A percentile compares a stretch with the other conserved stretches of the same genome.
Evolutionary conservation across 2,888 invertebrate species (phyloP).

Genomic region (Oxystoma pomonae): DNA sequence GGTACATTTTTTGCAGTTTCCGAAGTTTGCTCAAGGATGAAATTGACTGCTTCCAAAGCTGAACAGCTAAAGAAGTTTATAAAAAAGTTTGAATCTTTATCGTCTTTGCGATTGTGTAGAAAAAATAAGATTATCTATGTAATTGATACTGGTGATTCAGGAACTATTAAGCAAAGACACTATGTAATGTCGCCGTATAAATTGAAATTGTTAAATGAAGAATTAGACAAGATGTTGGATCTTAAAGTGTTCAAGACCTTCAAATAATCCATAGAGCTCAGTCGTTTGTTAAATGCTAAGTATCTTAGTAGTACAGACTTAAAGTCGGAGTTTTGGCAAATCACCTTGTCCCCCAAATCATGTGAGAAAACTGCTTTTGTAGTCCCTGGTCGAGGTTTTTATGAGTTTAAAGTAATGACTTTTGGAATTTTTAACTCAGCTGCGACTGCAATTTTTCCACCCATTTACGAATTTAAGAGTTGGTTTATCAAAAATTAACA

Average conservation of each 20-base stretch:
- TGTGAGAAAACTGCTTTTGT: conserved; percentile 15
- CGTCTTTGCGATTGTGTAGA: neutral
- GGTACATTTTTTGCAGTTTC: neutral
- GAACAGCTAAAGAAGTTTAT: neutral
- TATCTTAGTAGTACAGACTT: conserved; percentile 13
- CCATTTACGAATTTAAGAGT: neutral
- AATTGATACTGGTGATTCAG: neutral
- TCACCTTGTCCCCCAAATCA: conserved; percentile 9
- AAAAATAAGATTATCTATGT: neutral
- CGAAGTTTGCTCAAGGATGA: neutral
- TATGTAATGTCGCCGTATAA: neutral
- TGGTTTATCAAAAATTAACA: neutral
- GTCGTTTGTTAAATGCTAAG: conserved; percentile 6
- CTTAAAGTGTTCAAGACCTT: neutral
- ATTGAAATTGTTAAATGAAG: neutral
- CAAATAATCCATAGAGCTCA: conserved; percentile 4
- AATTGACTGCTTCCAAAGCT: neutral
- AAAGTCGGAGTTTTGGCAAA: conserved; percentile 14
- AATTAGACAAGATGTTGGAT: neutral
- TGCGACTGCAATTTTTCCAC: conserved; percentile 18
- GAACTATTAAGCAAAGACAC: neutral
- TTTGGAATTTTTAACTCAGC: conserved; percentile 24
- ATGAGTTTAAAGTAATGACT: conserved; percentile 29
- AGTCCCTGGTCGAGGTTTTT: conserved; percentile 2
- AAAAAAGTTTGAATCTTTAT: neutral